These are phyloP conservation scores for Prionace glauca DNA, from an alignment of 2,797 vertebrate genomes.

Conservation along the genomic window DNA sequence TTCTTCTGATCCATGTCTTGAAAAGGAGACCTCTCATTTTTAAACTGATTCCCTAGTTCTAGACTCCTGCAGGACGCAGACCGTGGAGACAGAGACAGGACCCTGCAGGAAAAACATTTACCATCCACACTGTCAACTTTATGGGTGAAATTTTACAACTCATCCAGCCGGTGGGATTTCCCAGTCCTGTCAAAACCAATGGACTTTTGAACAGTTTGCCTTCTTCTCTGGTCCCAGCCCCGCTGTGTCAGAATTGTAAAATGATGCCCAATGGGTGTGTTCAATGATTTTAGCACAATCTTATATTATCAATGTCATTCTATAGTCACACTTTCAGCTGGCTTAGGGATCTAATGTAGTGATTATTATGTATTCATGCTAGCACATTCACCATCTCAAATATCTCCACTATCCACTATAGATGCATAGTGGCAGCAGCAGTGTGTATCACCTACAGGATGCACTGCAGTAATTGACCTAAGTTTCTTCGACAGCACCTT, in stretches of 20 bases:
- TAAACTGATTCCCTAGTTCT: too few relatives aligned
- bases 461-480: background rate
- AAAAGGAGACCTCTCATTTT: too few relatives aligned
- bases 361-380: background rate
- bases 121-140: background rate
- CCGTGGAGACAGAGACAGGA: background rate
- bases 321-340: background rate
- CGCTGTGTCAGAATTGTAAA: too few relatives aligned
- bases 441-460: background rate
- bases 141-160: too few relatives aligned
- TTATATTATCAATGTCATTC: background rate
- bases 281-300: background rate
- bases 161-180: too few relatives aligned
- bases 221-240: too few relatives aligned
- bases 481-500: background rate
- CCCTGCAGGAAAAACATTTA: background rate
- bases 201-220: too few relatives aligned
- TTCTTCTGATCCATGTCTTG: too few relatives aligned
- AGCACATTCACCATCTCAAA: background rate
- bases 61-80: background rate
- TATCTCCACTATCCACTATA: background rate
- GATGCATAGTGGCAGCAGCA: background rate
- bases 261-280: too few relatives aligned
- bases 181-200: too few relatives aligned
- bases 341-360: background rate